Evolutionary conservation across 2,113 vertebrate genomes (phyloP), one percentile per base, ranked within the genome.

Genomic region (Melanerpes formicivorus): DNA sequence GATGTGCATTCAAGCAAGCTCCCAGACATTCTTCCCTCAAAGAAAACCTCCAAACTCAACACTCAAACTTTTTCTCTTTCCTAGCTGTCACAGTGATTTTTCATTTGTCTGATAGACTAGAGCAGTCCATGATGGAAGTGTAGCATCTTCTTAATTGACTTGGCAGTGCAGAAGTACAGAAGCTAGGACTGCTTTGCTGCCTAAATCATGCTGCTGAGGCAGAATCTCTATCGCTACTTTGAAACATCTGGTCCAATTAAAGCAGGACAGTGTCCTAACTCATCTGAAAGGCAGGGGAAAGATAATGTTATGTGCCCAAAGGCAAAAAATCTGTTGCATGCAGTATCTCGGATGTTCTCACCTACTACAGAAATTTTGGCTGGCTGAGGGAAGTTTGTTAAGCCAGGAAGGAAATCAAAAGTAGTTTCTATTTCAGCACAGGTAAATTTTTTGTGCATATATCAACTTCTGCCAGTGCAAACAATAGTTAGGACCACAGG

Each of bases 181-280:
- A 77, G 67, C 71, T 60, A 62, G 87, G 54, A 71, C 90, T 90
- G 88, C 83, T 93, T 81, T 96, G 77, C 91, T 75, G 87, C 81
- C 74, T 93, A 86, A 97, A 95, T 92, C 92, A 92, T 19, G 80
- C 79, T 94, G 23, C 83, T 89, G 18, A 77, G 88, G 72, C 93
- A 84, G 64, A 96, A 80, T 73, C 64, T 86, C 92, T 81, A 22
- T 18, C 78, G 81, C 66, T n/a, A 32, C 95, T 91, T 60, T 42
- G 80, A 62, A 97, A 97, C 93, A 96, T 91, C 95, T 96, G 93
- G 70, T 76, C 74, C 89, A 95, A 63, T 91, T 95, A 94, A 87
- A 93, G 65, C 78, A 84, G 72, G 74, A 72, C 87, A 87, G 34
- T 84, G 81, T 40, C 89, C 87, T 48, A 54, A 64, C 50, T 95